Evolutionary conservation across 2,888 invertebrate species (phyloP), one percentile per base, ranked within the genome.

Genomic region (Limnephilus auricula): DNA sequence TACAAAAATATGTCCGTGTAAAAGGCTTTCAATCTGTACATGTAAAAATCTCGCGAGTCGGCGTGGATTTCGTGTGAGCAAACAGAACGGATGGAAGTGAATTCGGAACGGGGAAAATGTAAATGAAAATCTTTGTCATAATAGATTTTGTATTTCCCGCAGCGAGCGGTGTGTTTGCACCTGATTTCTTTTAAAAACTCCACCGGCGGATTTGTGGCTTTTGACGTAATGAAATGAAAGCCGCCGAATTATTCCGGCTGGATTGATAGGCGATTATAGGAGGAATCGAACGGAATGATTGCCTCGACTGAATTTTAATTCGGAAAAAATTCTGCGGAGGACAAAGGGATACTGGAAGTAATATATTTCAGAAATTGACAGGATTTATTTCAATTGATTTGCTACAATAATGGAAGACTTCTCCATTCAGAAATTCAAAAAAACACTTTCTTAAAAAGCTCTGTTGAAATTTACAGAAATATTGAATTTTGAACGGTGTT

Each of bases 91-190:
- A 78, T 86, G 78, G 89, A 88, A 90, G 85, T 80, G 89, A 90
- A 87, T 88, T 89, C 91, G 40, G 82, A 80, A 82, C 79, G 88
- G 85, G 90, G 90, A 80, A 82, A 91, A 92, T 90, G 85, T 91
- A 91, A 92, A 92, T 92, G 92, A 92, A 92, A 92, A 92, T 92
- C 92, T 92, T 92, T 89, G 79, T 90, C 90, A 92, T 92, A 92
- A 92, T 89, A 87, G 90, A 91, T 91, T 92, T 90, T 89, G 90
- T 90, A 91, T 89, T 86, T 80, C 89, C 86, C 90, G 40, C 87
- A 45, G 37, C 50, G 89, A 90, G 83, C 78, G 85, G 78, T 50
- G 79, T 91, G 90, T 93, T 93, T 93, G 91, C 90, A 92, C 92
- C 92, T 93, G 93, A 92, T 92, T 88, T 92, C 92, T 92, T 89